These are phyloP conservation scores for Anarsia innoxiella DNA, from an alignment of 2,888 invertebrate genomes.

Conservation along the genomic window DNA sequence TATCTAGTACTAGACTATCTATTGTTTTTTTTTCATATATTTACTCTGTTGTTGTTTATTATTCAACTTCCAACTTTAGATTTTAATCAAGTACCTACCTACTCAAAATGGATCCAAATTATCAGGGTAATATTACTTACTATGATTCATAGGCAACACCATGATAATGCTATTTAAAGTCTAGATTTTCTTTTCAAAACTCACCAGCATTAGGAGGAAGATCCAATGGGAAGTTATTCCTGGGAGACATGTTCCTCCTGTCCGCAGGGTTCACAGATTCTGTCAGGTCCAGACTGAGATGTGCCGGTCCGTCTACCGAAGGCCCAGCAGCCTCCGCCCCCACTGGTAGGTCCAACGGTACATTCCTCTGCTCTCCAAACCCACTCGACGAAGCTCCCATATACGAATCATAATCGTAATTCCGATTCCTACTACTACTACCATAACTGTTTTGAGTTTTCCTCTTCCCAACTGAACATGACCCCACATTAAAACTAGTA, in stretches of 20 bases:
- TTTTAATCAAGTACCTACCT: too few relatives aligned
- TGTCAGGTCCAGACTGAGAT: slow-evolving; percentile 61
- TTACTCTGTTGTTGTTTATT: too few relatives aligned
- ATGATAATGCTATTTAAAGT: too few relatives aligned
- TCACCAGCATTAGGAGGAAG: slow-evolving; percentile 64
- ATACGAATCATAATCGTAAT: slow-evolving; percentile 55
- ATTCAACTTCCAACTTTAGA: too few relatives aligned
- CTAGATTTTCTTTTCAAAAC: too few relatives aligned
- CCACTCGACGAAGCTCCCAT: slow-evolving; percentile 47
- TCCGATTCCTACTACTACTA: slow-evolving; percentile 34
- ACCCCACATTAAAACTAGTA: slow-evolving; percentile 61
- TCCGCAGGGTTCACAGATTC: slow-evolving; percentile 66
- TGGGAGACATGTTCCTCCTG: slow-evolving; percentile 59
- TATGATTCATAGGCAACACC: too few relatives aligned
- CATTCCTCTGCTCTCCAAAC: slow-evolving; percentile 35
- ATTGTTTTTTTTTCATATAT: too few relatives aligned
- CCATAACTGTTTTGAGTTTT: slow-evolving; percentile 40
- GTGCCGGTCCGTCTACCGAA: slow-evolving; percentile 48
- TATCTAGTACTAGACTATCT: too few relatives aligned
- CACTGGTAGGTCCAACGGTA: slow-evolving; percentile 54
- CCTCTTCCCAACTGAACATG: slow-evolving; percentile 50
- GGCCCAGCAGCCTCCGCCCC: slow-evolving; percentile 54
- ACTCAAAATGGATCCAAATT: too few relatives aligned
- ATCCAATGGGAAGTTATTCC: slow-evolving; percentile 61
- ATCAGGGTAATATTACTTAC: too few relatives aligned